phyloP scores from a whole-genome alignment of 2,113 vertebrate species.

The Galbula dea region DNA sequence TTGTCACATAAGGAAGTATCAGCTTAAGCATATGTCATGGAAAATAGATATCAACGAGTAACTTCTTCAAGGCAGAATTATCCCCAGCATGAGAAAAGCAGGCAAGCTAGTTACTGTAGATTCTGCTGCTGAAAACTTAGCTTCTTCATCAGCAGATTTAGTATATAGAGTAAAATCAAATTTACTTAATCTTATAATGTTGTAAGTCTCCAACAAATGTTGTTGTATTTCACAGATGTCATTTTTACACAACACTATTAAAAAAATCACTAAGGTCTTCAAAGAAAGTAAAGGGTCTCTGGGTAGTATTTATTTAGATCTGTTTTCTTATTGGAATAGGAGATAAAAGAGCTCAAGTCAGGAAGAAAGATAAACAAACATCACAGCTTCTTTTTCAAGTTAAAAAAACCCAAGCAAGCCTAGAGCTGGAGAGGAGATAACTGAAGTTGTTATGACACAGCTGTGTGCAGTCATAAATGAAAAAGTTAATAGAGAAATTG shows the following conservation, averaged over 20 bases:
- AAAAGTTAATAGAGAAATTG: not conserved
- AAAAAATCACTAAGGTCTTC: not conserved
- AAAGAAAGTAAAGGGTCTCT: slow-evolving; percentile 24
- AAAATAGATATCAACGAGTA: not conserved
- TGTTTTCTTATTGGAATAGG: slow-evolving; percentile 3
- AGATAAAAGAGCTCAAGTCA: slow-evolving; percentile 6
- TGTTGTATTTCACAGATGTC: not conserved
- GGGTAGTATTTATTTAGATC: slow-evolving; percentile 13
- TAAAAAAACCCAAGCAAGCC: not conserved
- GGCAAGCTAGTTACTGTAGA: not conserved
- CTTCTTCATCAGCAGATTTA: slow-evolving; percentile 21
- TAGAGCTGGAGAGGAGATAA: not conserved
- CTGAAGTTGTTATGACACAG: not conserved
- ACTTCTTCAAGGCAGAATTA: slow-evolving; percentile 13
- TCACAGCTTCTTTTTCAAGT: not conserved
- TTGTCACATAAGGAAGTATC: not conserved
- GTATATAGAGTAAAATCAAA: not conserved
- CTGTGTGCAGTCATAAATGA: not conserved
- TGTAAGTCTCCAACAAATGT: slow-evolving; percentile 14
- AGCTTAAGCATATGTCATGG: slow-evolving; percentile 7
- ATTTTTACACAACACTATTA: not conserved
- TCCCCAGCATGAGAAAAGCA: not conserved
- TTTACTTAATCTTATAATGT: slow-evolving; percentile 24
- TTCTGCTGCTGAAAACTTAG: not conserved
- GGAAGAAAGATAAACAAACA: not conserved